Evolutionary conservation across 2,113 vertebrate genomes (phyloP), one percentile per base, ranked within the genome.

Genomic region (Aplodontia rufa): DNA sequence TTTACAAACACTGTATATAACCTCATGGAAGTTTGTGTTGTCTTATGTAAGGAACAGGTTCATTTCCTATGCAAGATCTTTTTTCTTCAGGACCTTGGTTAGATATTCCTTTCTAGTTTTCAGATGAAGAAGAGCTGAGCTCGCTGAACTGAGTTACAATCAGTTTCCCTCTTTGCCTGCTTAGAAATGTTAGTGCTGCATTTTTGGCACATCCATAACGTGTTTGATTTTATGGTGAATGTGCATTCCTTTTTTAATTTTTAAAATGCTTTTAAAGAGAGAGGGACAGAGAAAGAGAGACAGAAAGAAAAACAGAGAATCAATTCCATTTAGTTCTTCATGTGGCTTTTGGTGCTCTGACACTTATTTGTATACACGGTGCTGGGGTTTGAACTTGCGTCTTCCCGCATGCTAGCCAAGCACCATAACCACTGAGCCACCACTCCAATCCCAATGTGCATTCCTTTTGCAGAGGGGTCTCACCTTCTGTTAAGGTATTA

Each of bases 151-250:
- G 28, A 78, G 5, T 81, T 69, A 53, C 5, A 66, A 6, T 79
- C n/a, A 75, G 58, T 92, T 94, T 80, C 22, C 8, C 8, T 80
- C 13, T 79, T 75, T 92, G 9, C 69, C 35, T 93, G 4, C 66
- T 92, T 87, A 72, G 49, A 94, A 91, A 79, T 87, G 62, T 90
- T 81, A 78, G 47, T 86, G 66, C 19, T 9, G 8, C 51, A 92
- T 82, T 92, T 84, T 47, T 74, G 6, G 35, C 12, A 26, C n/a
- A 78, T 1, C 1, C 1, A 28, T 80, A 75, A 53, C 8, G 13
- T 49, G 53, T 81, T 12, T 87, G 30, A 76, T n/a, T 58, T 86
- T 62, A 91, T 28, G 3, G 75, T 76, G 42, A 76, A 42, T 20
- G 5, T 86, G 7, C 30, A 37, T 76, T 84, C 53, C 69, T 84